Conservation (phyloP, 2,113 vertebrate genomes). For the Lota lota region DNA sequence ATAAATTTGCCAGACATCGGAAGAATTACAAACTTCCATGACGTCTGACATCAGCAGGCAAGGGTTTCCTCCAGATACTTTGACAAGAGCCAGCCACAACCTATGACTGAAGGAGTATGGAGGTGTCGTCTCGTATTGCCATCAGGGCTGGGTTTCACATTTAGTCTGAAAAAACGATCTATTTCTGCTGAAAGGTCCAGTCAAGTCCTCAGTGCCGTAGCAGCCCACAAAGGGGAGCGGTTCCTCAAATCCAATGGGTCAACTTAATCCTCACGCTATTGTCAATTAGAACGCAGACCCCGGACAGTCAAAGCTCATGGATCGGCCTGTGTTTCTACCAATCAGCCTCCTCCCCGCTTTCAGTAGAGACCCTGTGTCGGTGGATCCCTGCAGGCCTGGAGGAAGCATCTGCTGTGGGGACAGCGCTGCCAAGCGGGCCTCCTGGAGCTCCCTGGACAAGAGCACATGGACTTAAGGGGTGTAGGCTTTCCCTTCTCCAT, state of each 20-base stretch:
- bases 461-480: not conserved
- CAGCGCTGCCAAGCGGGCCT: conserved; percentile 77
- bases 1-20: no score
- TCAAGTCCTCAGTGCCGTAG: not conserved
- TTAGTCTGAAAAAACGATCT: no score
- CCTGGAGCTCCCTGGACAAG: conserved; percentile 81
- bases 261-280: fast-evolving
- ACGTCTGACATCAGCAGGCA: no score
- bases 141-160: no score
- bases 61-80: no score
- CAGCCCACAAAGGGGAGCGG: not conserved
- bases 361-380: conserved; percentile 43
- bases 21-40: no score
- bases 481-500: not conserved
- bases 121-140: no score
- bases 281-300: conserved; percentile 31
- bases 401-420: conserved; percentile 56
- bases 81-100: no score
- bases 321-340: conserved; percentile 76
- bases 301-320: conserved; percentile 77
- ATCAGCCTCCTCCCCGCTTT: conserved; percentile 71
- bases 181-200: no score
- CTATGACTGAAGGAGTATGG: no score
- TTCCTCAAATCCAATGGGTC: no score
- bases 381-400: conserved; percentile 32